Base-by-base conservation (phyloP, 2,888 invertebrate species). In the Anodontia alba region DNA sequence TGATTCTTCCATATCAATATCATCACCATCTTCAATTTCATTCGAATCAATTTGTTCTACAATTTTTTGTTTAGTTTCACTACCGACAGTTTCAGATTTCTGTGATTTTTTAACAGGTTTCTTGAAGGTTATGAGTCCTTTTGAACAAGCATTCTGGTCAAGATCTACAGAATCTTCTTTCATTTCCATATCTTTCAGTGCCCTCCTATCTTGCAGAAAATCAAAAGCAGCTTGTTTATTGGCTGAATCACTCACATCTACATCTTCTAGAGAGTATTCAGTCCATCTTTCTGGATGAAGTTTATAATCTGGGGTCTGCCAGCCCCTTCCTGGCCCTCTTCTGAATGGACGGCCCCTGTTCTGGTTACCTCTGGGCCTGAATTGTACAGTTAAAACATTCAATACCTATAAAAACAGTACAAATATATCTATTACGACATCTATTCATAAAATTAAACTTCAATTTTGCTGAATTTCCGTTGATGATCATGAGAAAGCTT, bases 211-310 rank as follows among this genome's bases (percentile, higher is more conserved):
- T 91, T 96, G 96, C 43, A 98, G 95, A 92, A 97, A 97, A n/a
- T 96, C 96, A 87, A 97, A 95, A 0, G 98, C 98, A 51, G 97
- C 97, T 67, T 96, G 96, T 20, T 96, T 96, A 90, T 98, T 98
- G 57, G 96, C 96, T 73, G 96, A 95, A 77, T 98, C 97, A 0
- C 97, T 97, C 95, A 97, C 96, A 91, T 97, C 97, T 2, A 97
- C 97, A 95, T 98, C 97, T 36, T 96, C 96, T 26, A 98, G 94
- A 23, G 96, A 96, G 91, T 98, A 98, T 91, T 96, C 97, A 17
- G 96, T 96, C 97, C 97, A 98, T 92, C 97, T 97, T 81, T 97
- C 96, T 20, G 98, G 98, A 94, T 97, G 96, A 85, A 96, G 96
- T 90, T 96, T 95, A 91, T 96, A 96, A 84, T 95, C 91, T 31